Conservation (phyloP, 2,113 vertebrate genomes). For the Cettia cetti region DNA sequence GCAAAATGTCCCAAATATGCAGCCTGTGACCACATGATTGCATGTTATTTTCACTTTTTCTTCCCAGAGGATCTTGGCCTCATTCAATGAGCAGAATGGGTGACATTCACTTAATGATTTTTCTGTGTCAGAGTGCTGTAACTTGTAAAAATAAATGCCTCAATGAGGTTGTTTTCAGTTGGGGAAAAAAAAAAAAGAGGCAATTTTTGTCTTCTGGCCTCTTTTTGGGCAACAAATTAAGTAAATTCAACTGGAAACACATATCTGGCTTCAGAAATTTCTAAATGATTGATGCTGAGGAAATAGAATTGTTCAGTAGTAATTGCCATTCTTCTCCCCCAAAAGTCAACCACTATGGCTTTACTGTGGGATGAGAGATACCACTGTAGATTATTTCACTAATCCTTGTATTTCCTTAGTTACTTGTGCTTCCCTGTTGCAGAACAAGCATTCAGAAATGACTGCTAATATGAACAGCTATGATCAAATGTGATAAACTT, state of each 20-base stretch:
- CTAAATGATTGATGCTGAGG: background rate
- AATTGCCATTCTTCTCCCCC: background rate
- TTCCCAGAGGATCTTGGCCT: background rate
- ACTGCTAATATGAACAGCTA: background rate
- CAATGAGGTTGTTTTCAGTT: background rate
- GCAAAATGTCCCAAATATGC: background rate
- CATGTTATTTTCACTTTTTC: background rate
- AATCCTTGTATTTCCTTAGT: background rate
- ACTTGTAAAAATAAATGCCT: background rate
- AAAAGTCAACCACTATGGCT: background rate
- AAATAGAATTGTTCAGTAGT: background rate
- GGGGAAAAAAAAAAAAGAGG: background rate
- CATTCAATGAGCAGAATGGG: background rate
- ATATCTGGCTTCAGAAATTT: background rate
- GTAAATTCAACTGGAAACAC: background rate
- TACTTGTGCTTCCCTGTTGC: background rate
- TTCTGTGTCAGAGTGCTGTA: background rate
- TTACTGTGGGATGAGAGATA: background rate
- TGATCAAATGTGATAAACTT: background rate
- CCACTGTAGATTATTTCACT: background rate
- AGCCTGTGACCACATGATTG: background rate
- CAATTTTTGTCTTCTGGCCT: background rate
- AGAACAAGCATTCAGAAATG: background rate
- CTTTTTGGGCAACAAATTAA: background rate
- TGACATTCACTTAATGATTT: background rate